A percentile compares a stretch with the other conserved stretches of the same genome.
Conservation (phyloP, 2,888 invertebrate species). For the Drosophila nigricruria region DNA sequence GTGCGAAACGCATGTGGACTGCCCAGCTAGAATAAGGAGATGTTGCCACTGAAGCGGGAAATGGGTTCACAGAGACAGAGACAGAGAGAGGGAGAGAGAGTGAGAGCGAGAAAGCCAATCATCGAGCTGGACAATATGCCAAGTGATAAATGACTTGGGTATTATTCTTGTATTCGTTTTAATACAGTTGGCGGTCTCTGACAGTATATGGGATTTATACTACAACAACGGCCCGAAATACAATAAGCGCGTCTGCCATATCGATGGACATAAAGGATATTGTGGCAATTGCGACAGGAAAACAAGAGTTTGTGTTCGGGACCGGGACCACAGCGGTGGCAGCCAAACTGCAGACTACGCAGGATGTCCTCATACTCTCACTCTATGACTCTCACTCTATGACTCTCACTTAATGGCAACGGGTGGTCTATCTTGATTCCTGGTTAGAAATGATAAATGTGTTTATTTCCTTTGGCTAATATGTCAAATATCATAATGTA, state of each 20-base stretch:
- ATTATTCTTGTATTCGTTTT: constrained; percentile 69
- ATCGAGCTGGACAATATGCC: constrained; percentile 83
- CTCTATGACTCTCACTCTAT: constrained; percentile 11
- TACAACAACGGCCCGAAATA: constrained; percentile 39
- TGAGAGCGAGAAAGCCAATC: constrained; percentile 70
- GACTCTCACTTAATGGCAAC: constrained; percentile 60
- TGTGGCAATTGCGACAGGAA: constrained; percentile 79
- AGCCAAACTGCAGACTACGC: constrained; percentile 62
- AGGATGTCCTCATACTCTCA: constrained; percentile 68
- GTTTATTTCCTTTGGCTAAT: constrained; percentile 73
- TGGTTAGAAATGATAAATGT: constrained; percentile 82
- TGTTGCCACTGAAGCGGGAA: constrained; percentile 79
- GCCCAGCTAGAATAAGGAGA: constrained; percentile 33
- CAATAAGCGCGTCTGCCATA: constrained; percentile 40
- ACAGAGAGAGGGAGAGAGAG: not conserved
- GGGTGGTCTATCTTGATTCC: constrained; percentile 78
- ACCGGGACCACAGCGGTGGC: constrained; percentile 65
- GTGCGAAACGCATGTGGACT: constrained; percentile 69
- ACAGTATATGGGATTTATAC: constrained; percentile 53
- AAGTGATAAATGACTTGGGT: constrained; percentile 84
- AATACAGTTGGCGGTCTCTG: constrained; percentile 63
- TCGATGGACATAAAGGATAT: constrained; percentile 77
- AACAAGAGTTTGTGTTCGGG: constrained; percentile 67
- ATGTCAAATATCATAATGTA: constrained; percentile 46
- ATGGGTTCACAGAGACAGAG: constrained; percentile 68